Evolutionary conservation across 2,888 invertebrate genomes (phyloP), one percentile per base, ranked within the genome.

Genomic region (Macrostomum cliftonense): DNA sequence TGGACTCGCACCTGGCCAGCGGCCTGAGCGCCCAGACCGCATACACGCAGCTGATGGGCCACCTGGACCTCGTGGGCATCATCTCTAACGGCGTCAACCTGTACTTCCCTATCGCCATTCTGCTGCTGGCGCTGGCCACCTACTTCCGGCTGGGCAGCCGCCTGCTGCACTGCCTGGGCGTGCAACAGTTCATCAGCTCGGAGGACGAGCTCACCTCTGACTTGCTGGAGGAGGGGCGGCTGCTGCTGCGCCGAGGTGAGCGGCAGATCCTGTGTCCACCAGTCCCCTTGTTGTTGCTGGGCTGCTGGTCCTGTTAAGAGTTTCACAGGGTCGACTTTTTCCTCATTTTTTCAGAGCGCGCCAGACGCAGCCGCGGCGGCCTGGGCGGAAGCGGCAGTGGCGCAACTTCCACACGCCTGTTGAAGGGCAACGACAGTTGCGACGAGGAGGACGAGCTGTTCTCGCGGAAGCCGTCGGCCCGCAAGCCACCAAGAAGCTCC

Each of bases 11-110:
- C 63, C 79, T 89, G 47, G 85, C 56, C 7, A 54, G 56, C 37
- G 42, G 54, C n/a, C 37, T 28, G 17, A 42, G 17, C 4, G 51
- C 58, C 45, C 93, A 77, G 73, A 95, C 95, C 0, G 81, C 84
- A 59, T 97, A 95, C 63, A 97, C 95, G 0, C 82, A 74, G 78
- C 80, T 91, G 59, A 97, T 97, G 95, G 97, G 97, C 0, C 95
- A 97, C 68, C 87, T 97, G 89, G 93, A 95, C 70, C 89, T 97
- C 0, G 80, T 99, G 49, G 82, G 84, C 28, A 85, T 97, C 53
- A 84, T 97, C 56, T 83, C 93, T 0, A 84, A 91, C 68, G 95
- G 95, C 11, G 95, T 99, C 74, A 97, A 97, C 73, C 83, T 99
- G 49, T 99, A 97, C 73, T 91, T 99, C 71, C 97, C 97, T 1